These are phyloP conservation scores for Fulica atra DNA, from an alignment of 2,113 vertebrate genomes.

Conservation along the genomic window DNA sequence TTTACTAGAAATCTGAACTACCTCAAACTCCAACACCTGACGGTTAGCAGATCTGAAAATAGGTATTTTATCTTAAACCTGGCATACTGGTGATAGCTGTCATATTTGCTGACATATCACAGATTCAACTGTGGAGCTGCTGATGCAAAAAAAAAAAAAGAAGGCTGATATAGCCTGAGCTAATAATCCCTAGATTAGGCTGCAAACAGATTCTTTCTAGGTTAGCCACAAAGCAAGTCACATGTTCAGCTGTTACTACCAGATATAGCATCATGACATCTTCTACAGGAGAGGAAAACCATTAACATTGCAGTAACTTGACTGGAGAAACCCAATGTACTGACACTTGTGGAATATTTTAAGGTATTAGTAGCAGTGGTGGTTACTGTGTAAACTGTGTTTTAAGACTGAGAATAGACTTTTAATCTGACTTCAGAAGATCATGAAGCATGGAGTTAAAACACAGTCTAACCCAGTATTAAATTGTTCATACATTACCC, in stretches of 20 bases:
- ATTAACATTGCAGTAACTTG: neutral
- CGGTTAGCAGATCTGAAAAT: conserved; percentile 45
- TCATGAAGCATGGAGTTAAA: neutral
- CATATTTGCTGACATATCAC: conserved; percentile 38
- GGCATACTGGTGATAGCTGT: conserved; percentile 44
- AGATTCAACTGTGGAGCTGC: neutral
- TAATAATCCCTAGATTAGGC: neutral
- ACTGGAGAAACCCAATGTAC: neutral
- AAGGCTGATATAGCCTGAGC: neutral
- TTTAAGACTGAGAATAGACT: neutral
- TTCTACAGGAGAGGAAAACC: neutral
- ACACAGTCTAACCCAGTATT: neutral
- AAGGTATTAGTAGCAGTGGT: neutral
- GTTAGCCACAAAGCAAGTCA: neutral
- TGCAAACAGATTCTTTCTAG: neutral
- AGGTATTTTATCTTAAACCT: conserved; percentile 43
- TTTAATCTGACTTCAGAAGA: neutral
- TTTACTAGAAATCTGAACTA: conserved; percentile 19
- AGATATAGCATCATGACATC: neutral
- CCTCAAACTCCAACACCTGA: conserved; percentile 18
- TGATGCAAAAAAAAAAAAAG: neutral
- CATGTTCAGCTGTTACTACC: neutral
- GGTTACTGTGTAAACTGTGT: neutral
- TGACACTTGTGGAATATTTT: neutral
- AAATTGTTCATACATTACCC: too few species aligned